phyloP scores from a whole-genome alignment of 2,888 invertebrate species.

The Spialia ferax region DNA sequence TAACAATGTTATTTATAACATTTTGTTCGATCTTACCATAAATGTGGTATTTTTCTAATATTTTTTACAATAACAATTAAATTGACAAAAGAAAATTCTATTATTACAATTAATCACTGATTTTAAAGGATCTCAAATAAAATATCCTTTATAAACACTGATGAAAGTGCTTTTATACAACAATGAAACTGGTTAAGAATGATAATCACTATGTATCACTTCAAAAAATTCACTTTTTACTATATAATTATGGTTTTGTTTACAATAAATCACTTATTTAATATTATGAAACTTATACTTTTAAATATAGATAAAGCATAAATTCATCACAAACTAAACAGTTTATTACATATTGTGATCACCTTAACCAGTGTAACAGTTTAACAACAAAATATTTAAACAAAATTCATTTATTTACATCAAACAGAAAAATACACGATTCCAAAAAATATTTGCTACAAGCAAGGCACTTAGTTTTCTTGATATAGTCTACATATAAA shows the following conservation, averaged over 20 bases:
- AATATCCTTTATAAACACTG: no score
- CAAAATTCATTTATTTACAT: constrained; percentile 36
- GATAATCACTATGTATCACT: not conserved
- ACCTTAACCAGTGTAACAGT: constrained; percentile 34
- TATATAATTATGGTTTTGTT: constrained; percentile 4
- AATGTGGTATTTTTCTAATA: no score
- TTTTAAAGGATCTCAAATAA: not conserved
- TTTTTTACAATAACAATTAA: constrained; percentile 11
- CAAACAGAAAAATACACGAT: constrained; percentile 39
- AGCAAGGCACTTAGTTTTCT: constrained; percentile 64
- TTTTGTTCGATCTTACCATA: constrained; percentile 33
- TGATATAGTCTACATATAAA: constrained; percentile 56
- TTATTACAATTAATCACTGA: constrained; percentile 19
- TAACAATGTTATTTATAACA: constrained; percentile 33
- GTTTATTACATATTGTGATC: constrained; percentile 24
- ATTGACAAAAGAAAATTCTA: constrained; percentile 28
- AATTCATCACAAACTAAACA: constrained; percentile 36
- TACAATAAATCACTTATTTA: constrained; percentile 7
- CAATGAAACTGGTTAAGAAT: constrained; percentile 23
- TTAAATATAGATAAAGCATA: constrained; percentile 13
- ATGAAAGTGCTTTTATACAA: not conserved
- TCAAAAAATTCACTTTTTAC: not conserved
- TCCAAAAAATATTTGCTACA: constrained; percentile 27
- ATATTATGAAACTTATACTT: constrained; percentile 6
- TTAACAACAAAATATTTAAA: constrained; percentile 30